phyloP scores from a whole-genome alignment of 2,113 vertebrate genomes.

The Pomatorhinus ruficollis region DNA sequence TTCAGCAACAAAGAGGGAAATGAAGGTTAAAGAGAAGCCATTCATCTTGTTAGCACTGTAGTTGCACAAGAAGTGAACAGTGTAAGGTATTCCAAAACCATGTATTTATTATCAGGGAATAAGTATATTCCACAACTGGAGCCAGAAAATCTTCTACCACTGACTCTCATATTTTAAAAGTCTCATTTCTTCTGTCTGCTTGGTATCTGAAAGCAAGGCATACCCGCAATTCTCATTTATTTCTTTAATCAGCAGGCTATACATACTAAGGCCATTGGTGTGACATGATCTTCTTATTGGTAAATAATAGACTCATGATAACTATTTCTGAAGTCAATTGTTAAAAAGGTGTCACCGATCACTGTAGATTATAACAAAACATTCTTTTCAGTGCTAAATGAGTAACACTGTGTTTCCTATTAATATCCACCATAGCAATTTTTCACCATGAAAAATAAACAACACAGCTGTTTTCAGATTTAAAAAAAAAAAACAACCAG shows the following conservation, averaged over 20 bases:
- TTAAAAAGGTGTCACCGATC: not conserved
- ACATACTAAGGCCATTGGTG: not conserved
- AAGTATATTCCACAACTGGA: not conserved
- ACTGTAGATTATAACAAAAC: not conserved
- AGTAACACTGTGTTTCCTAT: not conserved
- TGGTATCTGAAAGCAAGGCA: not conserved
- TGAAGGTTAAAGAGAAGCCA: not conserved
- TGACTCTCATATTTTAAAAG: not conserved
- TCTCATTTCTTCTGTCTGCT: not conserved
- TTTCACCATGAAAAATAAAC: not conserved
- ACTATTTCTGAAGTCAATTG: not conserved
- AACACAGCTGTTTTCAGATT: not conserved
- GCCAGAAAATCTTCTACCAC: not conserved
- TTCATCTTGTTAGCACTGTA: not conserved
- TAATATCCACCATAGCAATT: not conserved
- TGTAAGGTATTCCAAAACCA: not conserved
- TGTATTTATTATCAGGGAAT: not conserved
- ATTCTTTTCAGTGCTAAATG: not conserved
- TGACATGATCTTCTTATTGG: not conserved
- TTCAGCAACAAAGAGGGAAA: not conserved
- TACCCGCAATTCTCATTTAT: not conserved
- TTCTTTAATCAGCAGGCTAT: not conserved
- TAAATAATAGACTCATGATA: not conserved
- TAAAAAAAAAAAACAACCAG: not conserved
- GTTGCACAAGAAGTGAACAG: not conserved